phyloP scores from a whole-genome alignment of 2,888 invertebrate species.

The Synanthedon vespiformis region DNA sequence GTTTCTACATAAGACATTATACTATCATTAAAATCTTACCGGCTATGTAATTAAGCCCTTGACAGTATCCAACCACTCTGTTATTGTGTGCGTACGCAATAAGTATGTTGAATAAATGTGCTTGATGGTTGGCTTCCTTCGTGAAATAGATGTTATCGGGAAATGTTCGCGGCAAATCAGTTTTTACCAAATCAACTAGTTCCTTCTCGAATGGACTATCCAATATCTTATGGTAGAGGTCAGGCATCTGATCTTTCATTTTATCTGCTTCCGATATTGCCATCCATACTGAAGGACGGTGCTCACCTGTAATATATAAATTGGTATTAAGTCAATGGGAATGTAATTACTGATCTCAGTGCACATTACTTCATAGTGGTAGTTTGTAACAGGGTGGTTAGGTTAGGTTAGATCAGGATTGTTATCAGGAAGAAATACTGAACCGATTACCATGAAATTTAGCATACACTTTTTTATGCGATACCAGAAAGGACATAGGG shows the following conservation, averaged over 20 bases:
- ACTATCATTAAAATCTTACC: conserved; percentile 36
- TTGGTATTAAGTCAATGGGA: too few relatives aligned
- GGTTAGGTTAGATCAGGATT: too few relatives aligned
- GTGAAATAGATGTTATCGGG: conserved; percentile 95
- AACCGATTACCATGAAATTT: too few relatives aligned
- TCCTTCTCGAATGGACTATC: conserved; percentile 77
- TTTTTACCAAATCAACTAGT: conserved; percentile 84
- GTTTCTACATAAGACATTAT: neutral
- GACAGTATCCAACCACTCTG: conserved; percentile 90
- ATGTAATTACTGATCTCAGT: too few relatives aligned
- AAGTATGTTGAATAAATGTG: conserved; percentile 86
- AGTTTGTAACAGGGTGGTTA: too few relatives aligned
- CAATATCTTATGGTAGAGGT: conserved; percentile 77
- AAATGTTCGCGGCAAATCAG: conserved; percentile 93
- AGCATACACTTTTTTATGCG: too few relatives aligned
- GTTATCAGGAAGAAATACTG: too few relatives aligned
- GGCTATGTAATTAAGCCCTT: conserved; percentile 94
- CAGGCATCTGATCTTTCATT: conserved; percentile 73
- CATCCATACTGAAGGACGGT: conserved; percentile 84
- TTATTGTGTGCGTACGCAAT: conserved; percentile 92
- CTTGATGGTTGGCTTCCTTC: conserved; percentile 78
- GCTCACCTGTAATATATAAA: conserved; percentile 45
- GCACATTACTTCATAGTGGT: too few relatives aligned
- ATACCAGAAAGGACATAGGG: too few relatives aligned
- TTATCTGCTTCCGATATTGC: conserved; percentile 84